Evolutionary conservation across 1,140 invertebrate species (phyloP).

Genomic region (Trichoplusia ni): DNA sequence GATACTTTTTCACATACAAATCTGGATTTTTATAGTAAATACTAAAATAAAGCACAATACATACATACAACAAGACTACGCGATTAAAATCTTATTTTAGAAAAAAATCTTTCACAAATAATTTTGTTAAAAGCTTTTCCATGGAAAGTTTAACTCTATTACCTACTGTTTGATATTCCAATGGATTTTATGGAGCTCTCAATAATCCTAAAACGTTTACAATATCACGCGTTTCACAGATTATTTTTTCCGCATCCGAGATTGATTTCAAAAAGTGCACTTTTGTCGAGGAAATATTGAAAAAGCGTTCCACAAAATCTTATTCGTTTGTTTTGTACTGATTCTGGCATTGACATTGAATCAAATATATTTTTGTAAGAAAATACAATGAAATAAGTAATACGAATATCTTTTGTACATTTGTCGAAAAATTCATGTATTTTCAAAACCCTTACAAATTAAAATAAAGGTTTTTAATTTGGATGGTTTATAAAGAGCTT

Average conservation of each 20-base stretch:
- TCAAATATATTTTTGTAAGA: too few relatives aligned
- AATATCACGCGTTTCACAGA: slow-evolving; percentile 15
- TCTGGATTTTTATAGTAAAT: too few relatives aligned
- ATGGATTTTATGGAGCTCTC: slow-evolving; percentile 12
- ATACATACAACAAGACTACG: too few relatives aligned
- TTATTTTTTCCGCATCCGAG: slow-evolving; percentile 4
- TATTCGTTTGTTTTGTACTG: background rate
- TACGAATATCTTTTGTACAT: too few relatives aligned
- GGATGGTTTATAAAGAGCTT: too few relatives aligned
- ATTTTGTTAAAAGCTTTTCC: slow-evolving; percentile 15
- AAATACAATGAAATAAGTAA: too few relatives aligned
- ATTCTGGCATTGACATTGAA: background rate
- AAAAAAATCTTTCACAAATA: slow-evolving; percentile 7
- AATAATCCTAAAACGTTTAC: slow-evolving; percentile 12
- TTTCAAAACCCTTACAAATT: too few relatives aligned
- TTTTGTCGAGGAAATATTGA: slow-evolving; percentile 10
- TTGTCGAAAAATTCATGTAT: too few relatives aligned
- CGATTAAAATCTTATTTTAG: too few relatives aligned
- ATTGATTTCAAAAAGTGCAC: slow-evolving; percentile 21
- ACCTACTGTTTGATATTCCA: slow-evolving; percentile 18
- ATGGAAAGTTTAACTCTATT: slow-evolving; percentile 2
- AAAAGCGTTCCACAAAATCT: background rate
- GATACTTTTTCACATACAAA: too few relatives aligned
- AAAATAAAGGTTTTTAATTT: too few relatives aligned
- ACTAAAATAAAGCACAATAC: slow-evolving; percentile 13